A percentile compares a stretch with the other conserved stretches of the same genome.
Conservation (phyloP, 2,797 vertebrate genomes). For the Corythornis leucogaster region DNA sequence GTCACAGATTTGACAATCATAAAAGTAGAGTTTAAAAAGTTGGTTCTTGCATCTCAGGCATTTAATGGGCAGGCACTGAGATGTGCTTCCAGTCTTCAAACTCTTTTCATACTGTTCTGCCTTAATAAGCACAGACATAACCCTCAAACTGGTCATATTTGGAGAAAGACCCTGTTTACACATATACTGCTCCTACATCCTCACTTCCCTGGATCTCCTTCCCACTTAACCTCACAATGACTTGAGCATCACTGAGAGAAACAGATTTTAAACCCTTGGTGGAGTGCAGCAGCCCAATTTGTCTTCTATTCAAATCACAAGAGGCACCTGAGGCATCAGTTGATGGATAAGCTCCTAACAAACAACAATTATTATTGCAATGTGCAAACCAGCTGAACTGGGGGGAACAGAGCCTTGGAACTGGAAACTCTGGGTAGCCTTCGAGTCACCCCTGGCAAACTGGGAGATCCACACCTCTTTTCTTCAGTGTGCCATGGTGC, state of each 20-base stretch:
- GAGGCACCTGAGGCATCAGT: slow-evolving; percentile 31
- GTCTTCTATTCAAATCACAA: slow-evolving; percentile 21
- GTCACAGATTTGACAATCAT: slow-evolving; percentile 43
- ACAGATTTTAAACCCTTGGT: neutral
- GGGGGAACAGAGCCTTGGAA: slow-evolving; percentile 18
- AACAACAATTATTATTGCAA: slow-evolving; percentile 55
- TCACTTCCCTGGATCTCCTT: neutral
- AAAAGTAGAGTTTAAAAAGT: slow-evolving; percentile 68
- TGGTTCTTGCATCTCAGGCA: slow-evolving; percentile 11
- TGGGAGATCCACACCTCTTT: neutral
- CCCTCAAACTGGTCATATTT: neutral
- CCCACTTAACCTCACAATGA: slow-evolving; percentile 15
- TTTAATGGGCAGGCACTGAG: slow-evolving; percentile 47
- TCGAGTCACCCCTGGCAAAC: neutral
- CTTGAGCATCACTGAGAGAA: neutral
- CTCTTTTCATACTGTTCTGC: neutral
- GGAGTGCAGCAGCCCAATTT: neutral
- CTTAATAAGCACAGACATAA: slow-evolving; percentile 17
- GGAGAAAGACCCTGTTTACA: slow-evolving; percentile 7
- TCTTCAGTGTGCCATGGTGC: neutral
- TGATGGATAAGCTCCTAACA: slow-evolving; percentile 45
- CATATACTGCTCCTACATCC: neutral
- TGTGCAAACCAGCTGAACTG: slow-evolving; percentile 19
- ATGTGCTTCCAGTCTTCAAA: slow-evolving; percentile 20
- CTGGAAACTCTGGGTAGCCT: neutral